Conservation (phyloP, 2,888 invertebrate genomes). For the Mesochorus sp. region DNA sequence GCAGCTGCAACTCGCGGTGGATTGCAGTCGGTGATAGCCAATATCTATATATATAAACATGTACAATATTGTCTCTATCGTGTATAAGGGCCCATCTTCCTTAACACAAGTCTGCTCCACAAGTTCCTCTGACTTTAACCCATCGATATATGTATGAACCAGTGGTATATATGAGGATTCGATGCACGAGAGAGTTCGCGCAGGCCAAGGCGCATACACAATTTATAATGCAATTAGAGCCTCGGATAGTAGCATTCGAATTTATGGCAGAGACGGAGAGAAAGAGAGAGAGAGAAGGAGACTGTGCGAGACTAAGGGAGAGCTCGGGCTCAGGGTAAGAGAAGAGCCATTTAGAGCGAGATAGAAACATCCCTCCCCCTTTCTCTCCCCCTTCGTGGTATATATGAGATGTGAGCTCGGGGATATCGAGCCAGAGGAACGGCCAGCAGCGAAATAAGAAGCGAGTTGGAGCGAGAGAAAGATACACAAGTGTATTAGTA, state of each 20-base stretch:
- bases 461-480: conserved; percentile 47
- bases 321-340: conserved; percentile 56
- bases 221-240: conserved; percentile 82
- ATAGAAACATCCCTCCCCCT: conserved; percentile 43
- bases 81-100: neutral
- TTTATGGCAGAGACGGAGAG: conserved; percentile 76
- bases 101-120: too few relatives aligned
- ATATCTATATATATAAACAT: neutral
- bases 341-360: conserved; percentile 56
- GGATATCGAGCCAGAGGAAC: conserved; percentile 65
- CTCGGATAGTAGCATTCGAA: conserved; percentile 80
- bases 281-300: neutral
- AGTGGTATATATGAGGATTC: conserved; percentile 51
- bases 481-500: conserved; percentile 5
- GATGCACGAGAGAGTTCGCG: conserved; percentile 68
- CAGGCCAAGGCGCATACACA: conserved; percentile 77
- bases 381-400: neutral
- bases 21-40: conserved; percentile 30
- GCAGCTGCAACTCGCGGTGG: conserved; percentile 42
- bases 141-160: neutral
- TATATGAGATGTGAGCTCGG: conserved; percentile 60
- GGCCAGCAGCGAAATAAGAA: conserved; percentile 55
- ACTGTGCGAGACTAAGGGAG: too few relatives aligned
- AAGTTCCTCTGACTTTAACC: too few relatives aligned
- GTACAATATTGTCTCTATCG: neutral